Evolutionary conservation across 2,113 vertebrate genomes (phyloP).

Genomic region (Otus sunia): DNA sequence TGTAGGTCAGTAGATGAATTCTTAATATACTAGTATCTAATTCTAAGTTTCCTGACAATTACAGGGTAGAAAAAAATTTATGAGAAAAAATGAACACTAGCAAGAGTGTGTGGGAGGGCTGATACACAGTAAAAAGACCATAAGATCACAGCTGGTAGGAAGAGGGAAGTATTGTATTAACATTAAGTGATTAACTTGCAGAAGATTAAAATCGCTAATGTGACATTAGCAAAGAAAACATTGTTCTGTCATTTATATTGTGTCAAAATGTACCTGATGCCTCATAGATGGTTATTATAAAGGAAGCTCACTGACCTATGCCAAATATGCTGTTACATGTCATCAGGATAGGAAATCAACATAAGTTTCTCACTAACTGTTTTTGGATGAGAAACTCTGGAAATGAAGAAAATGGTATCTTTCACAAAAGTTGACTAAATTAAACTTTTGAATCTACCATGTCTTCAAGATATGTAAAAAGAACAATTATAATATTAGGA

Average conservation of each 20-base stretch:
- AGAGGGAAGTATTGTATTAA: neutral
- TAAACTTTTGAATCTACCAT: neutral
- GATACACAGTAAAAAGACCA: neutral
- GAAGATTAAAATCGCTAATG: constrained; percentile 24
- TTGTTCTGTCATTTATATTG: neutral
- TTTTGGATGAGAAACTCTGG: neutral
- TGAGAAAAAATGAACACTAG: neutral
- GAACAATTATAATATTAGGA: neutral
- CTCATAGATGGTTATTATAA: neutral
- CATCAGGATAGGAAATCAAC: neutral
- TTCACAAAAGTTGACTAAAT: neutral
- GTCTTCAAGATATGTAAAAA: neutral
- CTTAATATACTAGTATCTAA: neutral
- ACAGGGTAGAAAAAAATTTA: neutral
- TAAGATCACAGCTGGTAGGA: neutral
- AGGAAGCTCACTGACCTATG: neutral
- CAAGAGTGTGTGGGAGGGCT: neutral
- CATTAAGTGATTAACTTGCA: constrained; percentile 10
- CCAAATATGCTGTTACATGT: neutral
- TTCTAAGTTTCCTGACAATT: constrained; percentile 15
- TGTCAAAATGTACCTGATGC: neutral
- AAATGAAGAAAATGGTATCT: neutral
- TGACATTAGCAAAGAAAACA: constrained; percentile 9
- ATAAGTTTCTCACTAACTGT: neutral
- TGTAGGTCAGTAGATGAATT: neutral